These are phyloP conservation scores for Slavum lentiscoides DNA, from an alignment of 2,888 invertebrate genomes.

Conservation along the genomic window DNA sequence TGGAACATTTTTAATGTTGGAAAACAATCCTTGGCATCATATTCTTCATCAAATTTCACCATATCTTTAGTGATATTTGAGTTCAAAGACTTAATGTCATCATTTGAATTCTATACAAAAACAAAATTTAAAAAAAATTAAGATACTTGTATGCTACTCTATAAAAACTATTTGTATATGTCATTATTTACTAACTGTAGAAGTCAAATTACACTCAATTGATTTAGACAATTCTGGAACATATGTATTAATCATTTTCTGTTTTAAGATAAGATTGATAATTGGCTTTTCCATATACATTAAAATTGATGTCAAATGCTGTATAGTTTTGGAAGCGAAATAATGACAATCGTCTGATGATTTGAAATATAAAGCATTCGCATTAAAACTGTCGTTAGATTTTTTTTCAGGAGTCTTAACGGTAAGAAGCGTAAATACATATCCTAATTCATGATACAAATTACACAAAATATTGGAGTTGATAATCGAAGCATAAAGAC, in stretches of 20 bases:
- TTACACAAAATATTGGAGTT: conserved; percentile 54
- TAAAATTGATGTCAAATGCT: conserved; percentile 34
- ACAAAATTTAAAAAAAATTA: not conserved
- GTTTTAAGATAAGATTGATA: conserved; percentile 32
- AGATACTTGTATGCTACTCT: no score
- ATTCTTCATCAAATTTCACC: conserved; percentile 54
- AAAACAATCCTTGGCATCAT: conserved; percentile 54
- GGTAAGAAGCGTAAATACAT: conserved; percentile 54
- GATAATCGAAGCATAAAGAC: conserved; percentile 51
- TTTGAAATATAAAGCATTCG: conserved; percentile 27
- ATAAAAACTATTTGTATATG: not conserved
- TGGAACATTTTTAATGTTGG: conserved; percentile 50
- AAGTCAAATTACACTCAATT: conserved; percentile 3
- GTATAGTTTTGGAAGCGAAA: conserved; percentile 45
- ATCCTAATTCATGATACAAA: conserved; percentile 53
- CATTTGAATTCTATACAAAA: conserved; percentile 18
- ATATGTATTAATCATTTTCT: conserved; percentile 30
- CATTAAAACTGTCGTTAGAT: not conserved
- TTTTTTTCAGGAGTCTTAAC: conserved; percentile 17
- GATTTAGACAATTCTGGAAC: conserved; percentile 29
- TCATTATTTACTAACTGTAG: conserved; percentile 24
- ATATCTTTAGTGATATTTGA: conserved; percentile 45
- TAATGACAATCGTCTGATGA: conserved; percentile 43
- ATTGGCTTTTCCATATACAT: conserved; percentile 40
- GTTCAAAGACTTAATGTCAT: conserved; percentile 27